Conservation (phyloP, 2,797 vertebrate genomes). For the Xiphorhynchus erythropygius region DNA sequence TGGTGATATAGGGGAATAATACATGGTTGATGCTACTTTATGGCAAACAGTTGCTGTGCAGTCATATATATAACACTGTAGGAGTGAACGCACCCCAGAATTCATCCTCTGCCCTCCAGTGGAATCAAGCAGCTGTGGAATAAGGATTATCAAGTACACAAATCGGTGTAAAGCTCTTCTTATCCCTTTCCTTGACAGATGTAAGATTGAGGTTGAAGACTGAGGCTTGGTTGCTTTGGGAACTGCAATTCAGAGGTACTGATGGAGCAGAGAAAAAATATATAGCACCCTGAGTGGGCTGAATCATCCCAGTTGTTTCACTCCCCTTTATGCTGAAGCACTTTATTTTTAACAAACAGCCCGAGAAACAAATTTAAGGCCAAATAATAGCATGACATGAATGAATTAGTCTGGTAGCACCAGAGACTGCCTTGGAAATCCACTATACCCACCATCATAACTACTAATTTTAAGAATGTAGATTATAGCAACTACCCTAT, state of each 20-base stretch:
- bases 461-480: conserved; percentile 32
- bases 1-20: neutral
- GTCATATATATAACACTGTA: neutral
- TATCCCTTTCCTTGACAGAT: neutral
- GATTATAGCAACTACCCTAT: conserved; percentile 4
- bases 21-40: neutral
- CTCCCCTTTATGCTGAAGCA: conserved; percentile 28
- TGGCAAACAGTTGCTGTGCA: neutral
- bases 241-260: neutral
- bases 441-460: neutral
- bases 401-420: conserved; percentile 28
- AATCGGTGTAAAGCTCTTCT: neutral
- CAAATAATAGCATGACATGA: neutral
- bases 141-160: neutral
- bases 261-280: conserved; percentile 15
- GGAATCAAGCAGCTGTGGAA: conserved; percentile 7
- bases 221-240: conserved; percentile 18
- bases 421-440: conserved; percentile 20
- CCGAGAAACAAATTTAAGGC: conserved; percentile 26
- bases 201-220: neutral
- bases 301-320: conserved; percentile 32
- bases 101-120: neutral
- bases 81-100: neutral
- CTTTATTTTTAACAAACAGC: conserved; percentile 42
- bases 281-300: neutral